These are phyloP conservation scores for Megaceryle maxima DNA, from an alignment of 2,113 vertebrate species.

Conservation along the genomic window DNA sequence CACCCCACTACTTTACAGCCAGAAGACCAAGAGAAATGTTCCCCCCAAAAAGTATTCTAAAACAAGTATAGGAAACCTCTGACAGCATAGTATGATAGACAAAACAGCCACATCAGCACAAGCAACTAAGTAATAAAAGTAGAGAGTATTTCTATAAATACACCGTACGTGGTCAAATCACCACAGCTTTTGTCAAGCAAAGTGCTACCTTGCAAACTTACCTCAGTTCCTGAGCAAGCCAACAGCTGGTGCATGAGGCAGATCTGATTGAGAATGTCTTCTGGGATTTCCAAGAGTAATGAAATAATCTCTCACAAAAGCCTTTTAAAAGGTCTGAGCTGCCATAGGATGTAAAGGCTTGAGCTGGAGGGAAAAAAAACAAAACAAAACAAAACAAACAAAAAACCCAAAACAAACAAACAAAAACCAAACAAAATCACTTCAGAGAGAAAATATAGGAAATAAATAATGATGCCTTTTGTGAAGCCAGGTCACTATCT, in stretches of 20 bases:
- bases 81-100: not conserved
- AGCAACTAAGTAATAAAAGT: not conserved
- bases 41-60: not conserved
- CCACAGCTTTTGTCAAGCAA: not conserved
- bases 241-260: not conserved
- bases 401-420: no score
- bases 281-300: not conserved
- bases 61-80: not conserved
- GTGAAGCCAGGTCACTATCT: not conserved
- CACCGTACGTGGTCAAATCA: not conserved
- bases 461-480: not conserved
- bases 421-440: no score
- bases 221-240: not conserved
- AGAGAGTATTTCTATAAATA: not conserved
- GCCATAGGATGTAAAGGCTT: not conserved
- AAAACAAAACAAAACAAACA: no score
- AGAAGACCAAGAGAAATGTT: not conserved
- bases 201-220: not conserved
- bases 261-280: not conserved
- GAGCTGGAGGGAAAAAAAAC: not conserved
- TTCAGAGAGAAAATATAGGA: not conserved
- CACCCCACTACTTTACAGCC: not conserved
- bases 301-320: not conserved
- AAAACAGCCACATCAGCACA: not conserved
- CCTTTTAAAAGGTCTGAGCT: not conserved